Percentiles rank a stretch among this genome's conserved stretches.
These are phyloP conservation scores for Apomyelois bistriatella DNA, from an alignment of 2,888 invertebrate genomes.

Conservation along the genomic window DNA sequence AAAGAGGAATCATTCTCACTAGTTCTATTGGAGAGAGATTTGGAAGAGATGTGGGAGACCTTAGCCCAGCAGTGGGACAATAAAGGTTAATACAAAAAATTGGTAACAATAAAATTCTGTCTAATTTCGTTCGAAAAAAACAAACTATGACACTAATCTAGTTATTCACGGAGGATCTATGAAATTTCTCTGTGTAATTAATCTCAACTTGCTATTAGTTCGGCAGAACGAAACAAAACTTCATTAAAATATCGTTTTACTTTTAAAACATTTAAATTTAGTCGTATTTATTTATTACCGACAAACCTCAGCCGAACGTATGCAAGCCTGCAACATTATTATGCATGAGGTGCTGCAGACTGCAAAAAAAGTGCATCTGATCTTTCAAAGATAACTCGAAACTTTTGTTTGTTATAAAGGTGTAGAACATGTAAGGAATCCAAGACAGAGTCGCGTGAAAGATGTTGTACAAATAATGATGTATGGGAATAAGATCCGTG, in stretches of 20 bases:
- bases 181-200: no score
- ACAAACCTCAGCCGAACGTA: slow-evolving; percentile 19
- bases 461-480: slow-evolving; percentile 10
- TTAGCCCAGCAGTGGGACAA: no score
- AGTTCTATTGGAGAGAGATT: no score
- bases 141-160: no score
- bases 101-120: no score
- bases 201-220: no score
- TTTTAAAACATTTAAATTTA: not conserved
- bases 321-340: not conserved
- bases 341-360: not conserved
- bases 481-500: slow-evolving; percentile 1
- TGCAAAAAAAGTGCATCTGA: not conserved
- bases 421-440: not conserved
- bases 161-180: no score
- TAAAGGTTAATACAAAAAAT: no score
- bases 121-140: no score
- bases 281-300: slow-evolving; percentile 18
- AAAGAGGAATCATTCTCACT: no score
- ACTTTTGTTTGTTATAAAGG: not conserved
- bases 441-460: not conserved
- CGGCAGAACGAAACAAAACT: not conserved
- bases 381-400: not conserved
- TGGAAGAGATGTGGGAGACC: no score
- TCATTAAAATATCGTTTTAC: not conserved